Conservation (phyloP, 2,797 vertebrate genomes). For the Acanthiza pusilla region DNA sequence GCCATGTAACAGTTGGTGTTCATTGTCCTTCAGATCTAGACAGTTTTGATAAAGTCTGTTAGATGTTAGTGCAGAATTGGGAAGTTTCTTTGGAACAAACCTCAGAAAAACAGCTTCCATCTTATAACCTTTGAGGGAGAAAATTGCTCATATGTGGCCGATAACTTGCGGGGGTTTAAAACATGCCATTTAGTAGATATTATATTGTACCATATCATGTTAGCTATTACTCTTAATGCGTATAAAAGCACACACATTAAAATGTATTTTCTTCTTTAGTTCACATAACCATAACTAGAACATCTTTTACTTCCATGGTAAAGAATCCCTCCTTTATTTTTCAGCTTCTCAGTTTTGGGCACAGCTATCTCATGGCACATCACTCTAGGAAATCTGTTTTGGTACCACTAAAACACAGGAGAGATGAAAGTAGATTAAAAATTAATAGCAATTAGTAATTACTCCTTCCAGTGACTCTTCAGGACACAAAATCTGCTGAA, state of each 20-base stretch:
- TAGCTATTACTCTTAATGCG: background rate
- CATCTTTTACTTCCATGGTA: background rate
- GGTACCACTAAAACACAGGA: background rate
- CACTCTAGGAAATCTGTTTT: background rate
- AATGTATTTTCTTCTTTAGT: background rate
- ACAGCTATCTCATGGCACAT: background rate
- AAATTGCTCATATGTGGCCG: background rate
- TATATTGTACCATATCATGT: background rate
- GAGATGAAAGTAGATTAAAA: background rate
- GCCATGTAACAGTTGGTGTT: background rate
- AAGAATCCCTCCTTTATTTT: background rate
- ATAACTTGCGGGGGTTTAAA: background rate
- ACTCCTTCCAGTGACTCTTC: background rate
- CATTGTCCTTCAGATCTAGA: background rate
- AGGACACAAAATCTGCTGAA: slow-evolving; percentile 14
- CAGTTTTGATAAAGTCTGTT: background rate
- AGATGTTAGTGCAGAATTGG: background rate
- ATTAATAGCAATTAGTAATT: background rate
- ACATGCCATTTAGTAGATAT: background rate
- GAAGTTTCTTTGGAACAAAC: background rate
- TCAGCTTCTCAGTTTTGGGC: background rate
- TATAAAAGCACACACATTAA: background rate
- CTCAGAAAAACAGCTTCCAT: background rate
- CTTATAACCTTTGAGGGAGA: background rate
- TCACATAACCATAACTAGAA: background rate